Evolutionary conservation across 2,113 vertebrate genomes (phyloP).

Genomic region (Melanerpes formicivorus): DNA sequence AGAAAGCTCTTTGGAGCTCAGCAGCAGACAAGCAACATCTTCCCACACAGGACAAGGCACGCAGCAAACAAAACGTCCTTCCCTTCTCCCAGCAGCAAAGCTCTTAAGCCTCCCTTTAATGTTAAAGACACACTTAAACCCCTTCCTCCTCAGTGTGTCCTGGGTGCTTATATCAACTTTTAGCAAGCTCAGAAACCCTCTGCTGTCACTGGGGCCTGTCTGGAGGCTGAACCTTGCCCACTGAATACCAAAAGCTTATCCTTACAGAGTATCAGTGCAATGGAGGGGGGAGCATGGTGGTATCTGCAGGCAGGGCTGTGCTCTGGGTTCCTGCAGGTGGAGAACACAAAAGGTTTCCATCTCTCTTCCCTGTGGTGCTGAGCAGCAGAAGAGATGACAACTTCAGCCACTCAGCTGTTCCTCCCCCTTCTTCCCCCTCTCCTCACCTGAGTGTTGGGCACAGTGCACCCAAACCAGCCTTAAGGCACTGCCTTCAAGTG

Average conservation of each 20-base stretch:
- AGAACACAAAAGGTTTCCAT: background rate
- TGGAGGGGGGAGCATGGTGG: background rate
- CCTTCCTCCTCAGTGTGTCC: background rate
- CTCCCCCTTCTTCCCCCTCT: background rate
- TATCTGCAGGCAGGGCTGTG: background rate
- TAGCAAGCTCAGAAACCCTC: background rate
- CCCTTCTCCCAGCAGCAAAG: slow-evolving; percentile 20
- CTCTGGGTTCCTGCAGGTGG: background rate
- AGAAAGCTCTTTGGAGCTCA: background rate
- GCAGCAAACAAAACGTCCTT: background rate
- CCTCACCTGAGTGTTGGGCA: background rate
- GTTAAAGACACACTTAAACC: slow-evolving; percentile 20
- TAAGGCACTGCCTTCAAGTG: background rate
- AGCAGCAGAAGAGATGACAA: background rate
- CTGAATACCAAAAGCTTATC: background rate
- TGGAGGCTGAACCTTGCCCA: background rate
- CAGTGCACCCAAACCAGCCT: background rate
- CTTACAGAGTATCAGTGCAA: background rate
- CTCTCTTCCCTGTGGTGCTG: background rate
- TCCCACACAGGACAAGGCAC: background rate
- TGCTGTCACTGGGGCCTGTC: background rate
- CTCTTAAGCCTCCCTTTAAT: slow-evolving; percentile 36
- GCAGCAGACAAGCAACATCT: background rate
- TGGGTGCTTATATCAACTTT: background rate
- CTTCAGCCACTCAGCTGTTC: background rate